Percentiles rank a stretch among this genome's conserved stretches.
These are phyloP conservation scores for Nanger granti DNA, from an alignment of 2,113 vertebrate species.

Conservation along the genomic window DNA sequence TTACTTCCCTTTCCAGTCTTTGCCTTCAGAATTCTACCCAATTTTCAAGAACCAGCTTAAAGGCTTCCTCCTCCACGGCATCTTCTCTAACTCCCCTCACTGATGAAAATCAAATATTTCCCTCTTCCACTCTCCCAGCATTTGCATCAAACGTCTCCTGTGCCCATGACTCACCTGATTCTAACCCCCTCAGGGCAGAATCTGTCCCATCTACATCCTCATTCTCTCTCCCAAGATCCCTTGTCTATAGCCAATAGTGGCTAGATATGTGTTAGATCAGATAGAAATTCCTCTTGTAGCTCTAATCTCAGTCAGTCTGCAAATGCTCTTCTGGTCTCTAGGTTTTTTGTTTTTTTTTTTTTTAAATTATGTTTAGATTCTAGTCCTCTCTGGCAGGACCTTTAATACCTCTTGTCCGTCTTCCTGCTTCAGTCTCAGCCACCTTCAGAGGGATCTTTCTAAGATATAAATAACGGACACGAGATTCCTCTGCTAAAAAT, in stretches of 20 bases:
- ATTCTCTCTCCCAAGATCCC: not conserved
- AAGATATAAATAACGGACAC: not conserved
- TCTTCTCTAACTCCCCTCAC: not conserved
- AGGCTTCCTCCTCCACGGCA: not conserved
- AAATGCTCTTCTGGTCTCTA: not conserved
- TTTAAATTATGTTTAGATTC: not conserved
- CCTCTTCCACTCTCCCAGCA: not conserved
- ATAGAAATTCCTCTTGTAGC: not conserved
- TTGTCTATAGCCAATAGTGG: not conserved
- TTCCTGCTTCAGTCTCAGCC: not conserved
- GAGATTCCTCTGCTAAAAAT: not conserved
- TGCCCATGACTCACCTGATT: not conserved
- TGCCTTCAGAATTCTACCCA: not conserved
- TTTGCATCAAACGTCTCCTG: not conserved
- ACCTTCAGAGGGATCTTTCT: not conserved
- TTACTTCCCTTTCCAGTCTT: not conserved
- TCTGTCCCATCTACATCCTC: not conserved
- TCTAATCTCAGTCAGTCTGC: not conserved
- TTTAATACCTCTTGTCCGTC: not conserved
- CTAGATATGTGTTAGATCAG: not conserved
- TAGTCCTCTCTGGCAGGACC: not conserved
- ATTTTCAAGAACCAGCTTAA: not conserved
- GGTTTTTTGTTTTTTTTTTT: not conserved
- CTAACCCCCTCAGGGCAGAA: not conserved
- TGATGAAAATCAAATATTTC: not conserved